Evolutionary conservation across 1,140 invertebrate species (phyloP).

Genomic region (Dermatophagoides farinae): DNA sequence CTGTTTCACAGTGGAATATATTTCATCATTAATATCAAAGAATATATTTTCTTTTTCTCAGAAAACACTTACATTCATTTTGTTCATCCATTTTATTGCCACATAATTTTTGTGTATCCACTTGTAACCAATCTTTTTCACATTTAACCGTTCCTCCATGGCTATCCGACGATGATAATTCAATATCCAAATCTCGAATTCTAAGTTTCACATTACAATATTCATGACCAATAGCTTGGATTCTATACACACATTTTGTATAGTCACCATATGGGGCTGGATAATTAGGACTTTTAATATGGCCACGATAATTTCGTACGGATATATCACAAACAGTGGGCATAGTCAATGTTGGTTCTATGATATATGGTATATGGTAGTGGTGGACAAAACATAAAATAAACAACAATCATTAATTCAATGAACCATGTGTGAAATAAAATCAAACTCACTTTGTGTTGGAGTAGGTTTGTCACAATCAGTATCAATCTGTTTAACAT

Average conservation of each 20-base stretch:
- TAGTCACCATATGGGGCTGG: conserved; percentile 18
- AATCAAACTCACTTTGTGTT: background rate
- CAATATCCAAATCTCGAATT: conserved; percentile 18
- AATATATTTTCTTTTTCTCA: conserved; percentile 1
- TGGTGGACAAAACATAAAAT: too few species aligned
- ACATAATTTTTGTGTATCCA: conserved; percentile 15
- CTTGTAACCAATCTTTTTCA: conserved; percentile 18
- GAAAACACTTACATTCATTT: conserved; percentile 15
- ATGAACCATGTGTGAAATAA: background rate
- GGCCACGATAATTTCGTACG: conserved; percentile 14
- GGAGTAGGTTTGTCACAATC: conserved; percentile 5
- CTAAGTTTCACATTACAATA: conserved; percentile 17
- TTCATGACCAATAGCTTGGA: conserved; percentile 11
- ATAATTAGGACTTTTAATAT: conserved; percentile 19
- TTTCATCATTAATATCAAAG: background rate
- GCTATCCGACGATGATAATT: background rate
- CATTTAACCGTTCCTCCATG: conserved; percentile 14
- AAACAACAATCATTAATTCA: too few species aligned
- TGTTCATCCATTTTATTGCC: conserved; percentile 15
- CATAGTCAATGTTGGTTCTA: conserved; percentile 12
- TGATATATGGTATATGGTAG: background rate
- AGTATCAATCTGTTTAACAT: conserved; percentile 16
- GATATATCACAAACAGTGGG: conserved; percentile 19
- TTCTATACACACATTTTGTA: conserved; percentile 17
- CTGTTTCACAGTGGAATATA: background rate